Base-by-base conservation (phyloP, 2,888 invertebrate species). In the Oxystoma pomonae region DNA sequence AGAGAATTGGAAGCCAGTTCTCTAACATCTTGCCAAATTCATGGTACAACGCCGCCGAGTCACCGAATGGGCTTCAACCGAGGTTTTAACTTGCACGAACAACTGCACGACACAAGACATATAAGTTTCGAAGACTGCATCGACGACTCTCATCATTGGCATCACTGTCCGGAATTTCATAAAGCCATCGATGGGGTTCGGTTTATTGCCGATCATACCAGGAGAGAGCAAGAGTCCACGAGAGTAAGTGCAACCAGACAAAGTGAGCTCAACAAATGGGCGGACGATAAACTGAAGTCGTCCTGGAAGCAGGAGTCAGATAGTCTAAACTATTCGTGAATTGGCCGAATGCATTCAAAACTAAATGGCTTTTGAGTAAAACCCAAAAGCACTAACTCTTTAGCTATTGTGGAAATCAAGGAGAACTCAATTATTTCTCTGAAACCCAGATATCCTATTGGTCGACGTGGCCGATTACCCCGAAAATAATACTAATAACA, bases 121-220 rank as follows among this genome's bases (percentile, higher is more conserved):
- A 35, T 35, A 35, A 35, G 12, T 7, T 35, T 35, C 12, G 35
- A 35, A 35, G 35, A 35, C 35, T 35, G 35, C 35, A 35, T 7
- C 35, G 35, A 35, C 35, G 79, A 87, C 71, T 82, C 85, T 72
- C 88, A 90, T 71, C 87, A 91, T 73, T 94, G 94, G 93, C 92
- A 92, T 79, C 89, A 90, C 78, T 95, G 94, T 81, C 94, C 94
- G 53, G 95, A 95, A 81, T 86, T 95, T 71, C 91, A 92, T 81
- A 94, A 94, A 81, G 95, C 95, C 74, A 94, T 94, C 80, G 94
- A 94, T 79, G 94, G 94, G 69, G 93, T 95, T 71, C 87, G 91
- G 75, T 95, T 93, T 79, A 95, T 95, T 75, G 95, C 95, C 58
- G 94, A 95, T 81, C 94, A 95, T 80, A 94, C 94, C 63, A 89